Base-by-base conservation (phyloP, 37 sponge, comb jelly and placozoan species). In the Spongilla lacustris region DNA sequence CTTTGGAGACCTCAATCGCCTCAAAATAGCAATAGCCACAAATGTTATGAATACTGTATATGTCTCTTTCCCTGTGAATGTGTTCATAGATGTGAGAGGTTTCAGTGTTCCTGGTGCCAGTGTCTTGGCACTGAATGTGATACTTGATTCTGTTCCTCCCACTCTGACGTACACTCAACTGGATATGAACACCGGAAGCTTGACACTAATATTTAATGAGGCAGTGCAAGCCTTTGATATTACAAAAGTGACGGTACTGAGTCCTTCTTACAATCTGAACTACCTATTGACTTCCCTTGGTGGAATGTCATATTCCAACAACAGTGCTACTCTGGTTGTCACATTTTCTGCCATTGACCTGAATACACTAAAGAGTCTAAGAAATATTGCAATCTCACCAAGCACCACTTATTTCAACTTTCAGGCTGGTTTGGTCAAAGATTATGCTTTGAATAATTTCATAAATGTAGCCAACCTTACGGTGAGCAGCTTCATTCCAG, bases 121-220 rank as follows among this genome's bases (percentile, higher is more conserved):
- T 66, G 66, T 71, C 21, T 27, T 22, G 6, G 97, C 93, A 30
- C 34, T 2, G 19, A 36, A 48, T 19, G 85, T 91, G 67, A 86
- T 69, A 36, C n/a, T 10, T n/a, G 97, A 97, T 68, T 41, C 25
- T 4, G 81, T 83, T 17, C 36, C 70, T 8, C 93, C 95, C 24
- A 25, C 10, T 19, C 71, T 96, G 26, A 0, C 26, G 0, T 33
- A 27, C 31, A 86, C 50, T 69, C 78, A 80, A 12, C 69, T 97
- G 50, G 93, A 97, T 83, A 77, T 97, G 77, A 78, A 97, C 74
- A 74, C 75, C 24, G 95, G 94, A 24, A 71, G 50, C n/a, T 17
- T 97, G 30, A 94, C 85, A 24, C 80, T 97, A 2, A 87, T 78
- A 49, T 97, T 97, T 38, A 86, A 73, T 85, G 97, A 97, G 78